Evolutionary conservation across 2,888 invertebrate species (phyloP).

Genomic region (Nomada lathburiana): DNA sequence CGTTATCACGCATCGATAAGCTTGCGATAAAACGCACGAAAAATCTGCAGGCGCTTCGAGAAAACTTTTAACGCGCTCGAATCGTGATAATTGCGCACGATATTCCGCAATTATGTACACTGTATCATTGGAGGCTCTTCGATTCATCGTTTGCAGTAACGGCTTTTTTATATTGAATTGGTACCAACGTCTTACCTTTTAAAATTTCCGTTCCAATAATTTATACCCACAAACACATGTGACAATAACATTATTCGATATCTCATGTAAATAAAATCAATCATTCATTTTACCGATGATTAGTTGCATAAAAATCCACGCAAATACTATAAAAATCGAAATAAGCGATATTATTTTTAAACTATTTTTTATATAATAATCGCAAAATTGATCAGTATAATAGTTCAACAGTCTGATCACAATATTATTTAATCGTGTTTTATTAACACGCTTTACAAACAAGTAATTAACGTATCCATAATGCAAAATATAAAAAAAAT

Average conservation of each 20-base stretch:
- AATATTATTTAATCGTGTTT: background rate
- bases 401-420: too few species aligned
- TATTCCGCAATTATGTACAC: background rate
- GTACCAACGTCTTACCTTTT: background rate
- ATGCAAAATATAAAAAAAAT: too few species aligned
- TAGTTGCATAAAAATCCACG: too few species aligned
- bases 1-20: slow-evolving; percentile 62
- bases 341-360: too few species aligned
- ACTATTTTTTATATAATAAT: too few species aligned
- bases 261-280: too few species aligned
- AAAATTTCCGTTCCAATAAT: background rate
- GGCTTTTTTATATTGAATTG: background rate
- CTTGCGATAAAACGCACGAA: slow-evolving; percentile 42
- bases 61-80: slow-evolving; percentile 26
- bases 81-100: slow-evolving; percentile 22
- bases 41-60: slow-evolving; percentile 26
- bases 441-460: background rate
- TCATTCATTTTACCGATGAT: too few species aligned
- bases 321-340: too few species aligned
- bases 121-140: slow-evolving; percentile 35
- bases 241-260: too few species aligned
- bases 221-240: background rate
- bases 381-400: too few species aligned
- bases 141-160: background rate
- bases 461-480: background rate